Conservation (phyloP, 1,140 invertebrate species). For the Lasioglossum albipes region DNA sequence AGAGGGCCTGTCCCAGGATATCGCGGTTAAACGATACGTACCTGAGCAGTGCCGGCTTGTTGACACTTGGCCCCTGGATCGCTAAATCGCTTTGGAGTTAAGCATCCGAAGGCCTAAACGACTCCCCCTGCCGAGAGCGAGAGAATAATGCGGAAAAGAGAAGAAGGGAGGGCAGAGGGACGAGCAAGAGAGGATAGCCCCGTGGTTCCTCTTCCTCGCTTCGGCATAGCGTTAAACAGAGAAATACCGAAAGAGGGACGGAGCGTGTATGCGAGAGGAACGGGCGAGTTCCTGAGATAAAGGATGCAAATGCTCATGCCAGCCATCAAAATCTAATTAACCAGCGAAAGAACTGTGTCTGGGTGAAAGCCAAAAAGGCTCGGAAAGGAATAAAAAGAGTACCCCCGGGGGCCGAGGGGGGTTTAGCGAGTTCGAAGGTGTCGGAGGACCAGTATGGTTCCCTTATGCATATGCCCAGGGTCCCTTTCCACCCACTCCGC, state of each 20-base stretch:
- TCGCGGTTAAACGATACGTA: conserved; percentile 52
- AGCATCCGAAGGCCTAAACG: conserved; percentile 67
- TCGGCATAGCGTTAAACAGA: conserved; percentile 2
- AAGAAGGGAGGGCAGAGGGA: neutral
- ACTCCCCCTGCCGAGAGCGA: conserved; percentile 64
- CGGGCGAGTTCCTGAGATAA: conserved; percentile 67
- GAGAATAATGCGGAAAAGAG: conserved; percentile 56
- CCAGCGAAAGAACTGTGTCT: conserved; percentile 71
- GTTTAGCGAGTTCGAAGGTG: conserved; percentile 72
- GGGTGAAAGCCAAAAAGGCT: conserved; percentile 63
- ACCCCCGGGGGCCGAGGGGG: conserved; percentile 44
- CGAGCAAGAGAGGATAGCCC: neutral
- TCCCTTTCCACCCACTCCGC: conserved; percentile 46
- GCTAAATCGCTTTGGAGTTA: conserved; percentile 72
- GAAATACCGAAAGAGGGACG: conserved; percentile 24
- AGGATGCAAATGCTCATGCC: conserved; percentile 77
- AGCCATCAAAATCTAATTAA: conserved; percentile 79
- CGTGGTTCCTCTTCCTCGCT: conserved; percentile 23
- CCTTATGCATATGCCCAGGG: conserved; percentile 71
- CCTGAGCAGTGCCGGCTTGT: conserved; percentile 66
- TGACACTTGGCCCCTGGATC: conserved; percentile 70
- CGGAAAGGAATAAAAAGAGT: conserved; percentile 50
- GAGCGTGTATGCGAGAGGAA: conserved; percentile 45
- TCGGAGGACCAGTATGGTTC: conserved; percentile 67
- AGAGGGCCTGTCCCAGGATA: conserved; percentile 16